Base-by-base conservation (phyloP, 1,140 invertebrate species). In the Teleogryllus occipitalis region DNA sequence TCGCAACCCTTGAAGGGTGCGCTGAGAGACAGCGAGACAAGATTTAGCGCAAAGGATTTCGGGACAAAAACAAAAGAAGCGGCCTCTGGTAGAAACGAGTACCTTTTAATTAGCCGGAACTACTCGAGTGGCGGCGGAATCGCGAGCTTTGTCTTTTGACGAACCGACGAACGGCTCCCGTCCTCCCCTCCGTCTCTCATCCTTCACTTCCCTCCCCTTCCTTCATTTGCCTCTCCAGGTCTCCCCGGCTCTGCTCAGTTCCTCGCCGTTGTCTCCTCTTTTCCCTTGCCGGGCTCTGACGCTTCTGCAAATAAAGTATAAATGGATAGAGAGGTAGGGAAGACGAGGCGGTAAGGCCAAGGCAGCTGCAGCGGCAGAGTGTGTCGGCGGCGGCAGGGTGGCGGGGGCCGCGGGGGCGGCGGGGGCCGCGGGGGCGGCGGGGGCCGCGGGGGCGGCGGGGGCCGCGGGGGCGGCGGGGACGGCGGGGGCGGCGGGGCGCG, bases 101-200 rank as follows among this genome's bases (percentile, higher is more conserved):
- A 65, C 54, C 54, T 65, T 65, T 65, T 65, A 65, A 65, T 65
- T 65, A 65, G 54, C 54, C 54, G 18, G 54, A 65, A 65, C 54
- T 65, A 65, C 10, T 65, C 54, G 54, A 18, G 18, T 14, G 54
- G 54, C 54, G 54, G 18, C 18, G 18, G 10, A 10, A 18, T 18
- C 10, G 54, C 10, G 18, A 0, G 10, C 18, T 65, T 65, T 65
- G 54, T 65, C 54, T 65, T 18, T 65, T 65, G 54, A n/a, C n/a
- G n/a, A n/a, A n/a, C 54, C 54, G 54, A 65, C 54, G 10, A 1
- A 14, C 10, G 54, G 54, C 54, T 2, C 54, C 54, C 54, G 54
- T 65, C 10, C 7, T 0, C 54, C 54, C 18, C 54, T 65, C 54
- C 54, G 10, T 7, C 18, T 65, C 18, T 65, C 18, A 7, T 3